A percentile compares a stretch with the other conserved stretches of the same genome.
These are phyloP conservation scores for Physeter macrocephalus DNA, from an alignment of 2,113 vertebrate species.

Conservation along the genomic window DNA sequence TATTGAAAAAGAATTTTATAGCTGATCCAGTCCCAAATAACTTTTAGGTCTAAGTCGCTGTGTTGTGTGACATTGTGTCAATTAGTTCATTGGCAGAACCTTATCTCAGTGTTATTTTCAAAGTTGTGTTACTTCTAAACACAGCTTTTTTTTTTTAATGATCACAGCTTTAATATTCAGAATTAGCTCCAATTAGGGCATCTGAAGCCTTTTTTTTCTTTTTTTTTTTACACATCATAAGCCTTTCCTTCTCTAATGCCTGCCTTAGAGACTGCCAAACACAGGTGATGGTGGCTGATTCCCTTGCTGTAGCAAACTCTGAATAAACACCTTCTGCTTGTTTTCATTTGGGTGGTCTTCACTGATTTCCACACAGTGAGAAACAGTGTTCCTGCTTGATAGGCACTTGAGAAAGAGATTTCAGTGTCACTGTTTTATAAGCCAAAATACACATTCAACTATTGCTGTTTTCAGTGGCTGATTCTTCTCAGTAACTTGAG, in stretches of 20 bases:
- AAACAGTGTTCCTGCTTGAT: background rate
- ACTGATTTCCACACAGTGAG: background rate
- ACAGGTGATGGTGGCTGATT: background rate
- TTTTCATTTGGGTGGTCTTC: background rate
- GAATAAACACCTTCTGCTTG: background rate
- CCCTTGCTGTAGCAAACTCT: too few species aligned
- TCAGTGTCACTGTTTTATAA: too few species aligned
- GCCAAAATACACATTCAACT: background rate
- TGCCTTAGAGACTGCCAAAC: background rate
- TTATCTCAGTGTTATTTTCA: background rate
- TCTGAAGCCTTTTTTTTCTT: fast-evolving
- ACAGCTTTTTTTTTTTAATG: background rate
- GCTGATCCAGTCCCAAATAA: background rate
- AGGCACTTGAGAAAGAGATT: background rate
- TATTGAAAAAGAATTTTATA: background rate
- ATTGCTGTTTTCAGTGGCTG: background rate
- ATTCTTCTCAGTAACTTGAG: background rate
- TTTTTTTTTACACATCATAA: background rate
- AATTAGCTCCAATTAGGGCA: background rate
- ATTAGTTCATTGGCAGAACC: background rate
- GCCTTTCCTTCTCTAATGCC: background rate
- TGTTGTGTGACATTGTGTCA: background rate
- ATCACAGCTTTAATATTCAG: background rate
- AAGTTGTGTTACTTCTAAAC: background rate
- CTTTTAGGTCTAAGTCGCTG: background rate